Percentiles rank a stretch among this genome's conserved stretches.
phyloP scores from a whole-genome alignment of 2,113 vertebrate genomes.

The Atractosteus spatula region DNA sequence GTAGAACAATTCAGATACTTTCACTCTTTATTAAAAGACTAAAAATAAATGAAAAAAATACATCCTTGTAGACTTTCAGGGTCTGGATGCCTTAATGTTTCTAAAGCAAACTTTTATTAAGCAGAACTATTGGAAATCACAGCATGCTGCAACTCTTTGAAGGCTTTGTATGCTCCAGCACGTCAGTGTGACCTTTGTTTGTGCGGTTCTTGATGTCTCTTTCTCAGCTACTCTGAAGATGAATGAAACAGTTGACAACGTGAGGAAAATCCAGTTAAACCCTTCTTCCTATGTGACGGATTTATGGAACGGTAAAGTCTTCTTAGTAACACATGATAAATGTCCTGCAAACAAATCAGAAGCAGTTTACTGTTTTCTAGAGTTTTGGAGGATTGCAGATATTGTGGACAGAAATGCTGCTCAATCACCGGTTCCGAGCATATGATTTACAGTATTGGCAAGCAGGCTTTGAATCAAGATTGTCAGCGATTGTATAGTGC shows the following conservation, averaged over 20 bases:
- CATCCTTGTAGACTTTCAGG: too few species aligned
- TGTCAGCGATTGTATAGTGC: not conserved
- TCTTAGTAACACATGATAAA: not conserved
- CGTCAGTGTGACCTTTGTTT: slow-evolving; percentile 14
- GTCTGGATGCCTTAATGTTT: too few species aligned
- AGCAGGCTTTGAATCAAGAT: not conserved
- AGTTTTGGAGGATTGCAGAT: not conserved
- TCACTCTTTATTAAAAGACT: too few species aligned
- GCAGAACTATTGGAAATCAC: too few species aligned
- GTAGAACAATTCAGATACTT: too few species aligned
- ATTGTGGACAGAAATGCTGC: not conserved
- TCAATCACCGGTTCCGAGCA: too few species aligned
- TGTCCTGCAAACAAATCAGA: not conserved
- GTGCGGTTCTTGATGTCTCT: slow-evolving; percentile 12
- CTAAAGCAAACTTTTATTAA: too few species aligned
- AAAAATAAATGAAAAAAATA: too few species aligned
- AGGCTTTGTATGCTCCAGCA: too few species aligned
- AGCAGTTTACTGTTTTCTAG: too few species aligned
- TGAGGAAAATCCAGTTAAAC: slow-evolving; percentile 75
- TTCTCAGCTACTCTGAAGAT: slow-evolving; percentile 79
- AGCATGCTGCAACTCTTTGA: too few species aligned
- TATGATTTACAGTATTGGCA: too few species aligned
- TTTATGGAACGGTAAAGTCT: slow-evolving; percentile 68
- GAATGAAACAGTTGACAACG: slow-evolving; percentile 57
- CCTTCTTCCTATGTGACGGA: slow-evolving; percentile 67